Evolutionary conservation across 2,113 vertebrate species (phyloP).

Genomic region (Triplophysa rosa): DNA sequence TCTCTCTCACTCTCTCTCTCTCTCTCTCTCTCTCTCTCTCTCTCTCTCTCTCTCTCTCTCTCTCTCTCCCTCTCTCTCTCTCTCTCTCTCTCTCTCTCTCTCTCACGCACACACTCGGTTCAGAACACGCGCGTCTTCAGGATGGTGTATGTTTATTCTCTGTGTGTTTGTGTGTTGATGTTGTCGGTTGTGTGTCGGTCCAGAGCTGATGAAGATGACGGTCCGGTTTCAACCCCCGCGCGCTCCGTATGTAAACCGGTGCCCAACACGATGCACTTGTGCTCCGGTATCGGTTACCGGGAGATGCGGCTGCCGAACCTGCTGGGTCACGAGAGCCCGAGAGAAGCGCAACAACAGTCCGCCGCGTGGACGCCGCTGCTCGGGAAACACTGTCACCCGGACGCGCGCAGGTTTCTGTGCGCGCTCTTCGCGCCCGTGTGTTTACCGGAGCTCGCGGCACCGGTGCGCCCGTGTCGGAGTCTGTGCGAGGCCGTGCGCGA

Average conservation of each 20-base stretch:
- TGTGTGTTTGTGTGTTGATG: background rate
- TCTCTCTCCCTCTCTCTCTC: no score
- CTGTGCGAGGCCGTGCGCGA: slow-evolving; percentile 77
- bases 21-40: background rate
- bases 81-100: background rate
- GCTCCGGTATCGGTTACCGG: slow-evolving; percentile 76
- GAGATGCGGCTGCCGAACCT: slow-evolving; percentile 81
- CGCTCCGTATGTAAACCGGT: slow-evolving; percentile 73
- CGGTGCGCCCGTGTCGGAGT: slow-evolving; percentile 73
- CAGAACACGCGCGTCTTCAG: background rate
- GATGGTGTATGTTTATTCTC: background rate
- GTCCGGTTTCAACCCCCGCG: slow-evolving; percentile 37
- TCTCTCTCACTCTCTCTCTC: background rate
- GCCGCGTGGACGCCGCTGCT: slow-evolving; percentile 78
- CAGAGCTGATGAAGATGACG: background rate
- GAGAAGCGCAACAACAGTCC: slow-evolving; percentile 78
- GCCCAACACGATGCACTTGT: slow-evolving; percentile 75
- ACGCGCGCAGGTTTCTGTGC: slow-evolving; percentile 81
- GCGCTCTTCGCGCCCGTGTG: slow-evolving; percentile 82
- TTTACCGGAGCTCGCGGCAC: slow-evolving; percentile 64
- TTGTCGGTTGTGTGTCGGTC: background rate
- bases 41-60: no score
- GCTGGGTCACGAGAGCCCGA: slow-evolving; percentile 76
- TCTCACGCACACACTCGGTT: background rate
- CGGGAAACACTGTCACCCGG: slow-evolving; percentile 76